Percentiles rank a stretch among this genome's conserved stretches.
Conservation (phyloP, 2,888 invertebrate species). For the Papilio elwesi region DNA sequence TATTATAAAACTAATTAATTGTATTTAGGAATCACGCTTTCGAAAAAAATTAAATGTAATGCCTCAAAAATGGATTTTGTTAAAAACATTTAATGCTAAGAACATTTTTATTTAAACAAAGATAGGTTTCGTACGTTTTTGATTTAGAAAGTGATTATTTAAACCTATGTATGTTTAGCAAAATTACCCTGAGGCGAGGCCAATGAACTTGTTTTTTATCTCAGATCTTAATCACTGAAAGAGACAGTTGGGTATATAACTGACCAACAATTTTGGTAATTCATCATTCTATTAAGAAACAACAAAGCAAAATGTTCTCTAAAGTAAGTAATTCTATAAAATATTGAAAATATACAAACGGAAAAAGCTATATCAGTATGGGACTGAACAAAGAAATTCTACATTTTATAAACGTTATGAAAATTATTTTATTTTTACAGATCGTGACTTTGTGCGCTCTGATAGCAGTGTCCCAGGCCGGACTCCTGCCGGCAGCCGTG, state of each 20-base stretch:
- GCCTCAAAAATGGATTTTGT: neutral
- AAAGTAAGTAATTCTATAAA: constrained; percentile 30
- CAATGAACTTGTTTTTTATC: constrained; percentile 23
- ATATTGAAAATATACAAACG: too few relatives aligned
- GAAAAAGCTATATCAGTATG: too few relatives aligned
- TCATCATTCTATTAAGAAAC: constrained; percentile 24
- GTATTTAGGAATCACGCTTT: too few relatives aligned
- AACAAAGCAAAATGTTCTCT: constrained; percentile 31
- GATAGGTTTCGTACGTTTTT: neutral
- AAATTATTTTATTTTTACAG: constrained; percentile 43
- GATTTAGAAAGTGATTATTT: constrained; percentile 12
- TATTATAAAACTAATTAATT: too few relatives aligned
- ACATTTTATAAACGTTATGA: too few relatives aligned
- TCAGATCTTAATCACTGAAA: constrained; percentile 12
- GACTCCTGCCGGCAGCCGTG: constrained; percentile 62
- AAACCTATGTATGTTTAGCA: neutral
- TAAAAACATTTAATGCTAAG: too few relatives aligned
- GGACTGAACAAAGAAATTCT: too few relatives aligned
- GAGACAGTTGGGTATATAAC: constrained; percentile 28
- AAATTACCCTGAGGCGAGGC: constrained; percentile 30
- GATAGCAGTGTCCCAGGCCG: constrained; percentile 53
- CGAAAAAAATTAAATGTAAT: neutral
- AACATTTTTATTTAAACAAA: neutral
- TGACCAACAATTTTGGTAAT: constrained; percentile 5
- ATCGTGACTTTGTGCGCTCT: constrained; percentile 52